Evolutionary conservation across 2,113 vertebrate species (phyloP).

Genomic region (Saguinus imperator): DNA sequence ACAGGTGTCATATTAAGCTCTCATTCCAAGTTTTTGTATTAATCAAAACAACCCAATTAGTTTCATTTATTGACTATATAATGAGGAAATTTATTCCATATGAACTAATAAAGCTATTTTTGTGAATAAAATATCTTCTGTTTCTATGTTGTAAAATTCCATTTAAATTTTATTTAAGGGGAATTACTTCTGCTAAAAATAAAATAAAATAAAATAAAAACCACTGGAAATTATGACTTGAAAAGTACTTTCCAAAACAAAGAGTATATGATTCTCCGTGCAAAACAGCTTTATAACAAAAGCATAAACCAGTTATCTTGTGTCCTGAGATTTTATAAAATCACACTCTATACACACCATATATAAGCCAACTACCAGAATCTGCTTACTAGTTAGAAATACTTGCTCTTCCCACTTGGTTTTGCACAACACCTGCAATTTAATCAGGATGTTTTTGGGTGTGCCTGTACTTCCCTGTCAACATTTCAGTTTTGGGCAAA

Average conservation of each 20-base stretch:
- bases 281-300: slow-evolving; percentile 12
- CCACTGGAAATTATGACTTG: neutral
- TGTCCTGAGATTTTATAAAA: neutral
- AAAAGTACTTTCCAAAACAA: slow-evolving; percentile 16
- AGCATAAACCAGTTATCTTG: neutral
- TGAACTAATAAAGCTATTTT: neutral
- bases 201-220: neutral
- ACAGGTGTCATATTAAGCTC: neutral
- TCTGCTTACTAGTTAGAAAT: slow-evolving; percentile 50
- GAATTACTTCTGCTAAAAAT: slow-evolving; percentile 5
- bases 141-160: neutral
- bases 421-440: slow-evolving; percentile 78
- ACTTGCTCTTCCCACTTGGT: slow-evolving; percentile 63
- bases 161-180: slow-evolving; percentile 35
- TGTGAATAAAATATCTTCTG: neutral
- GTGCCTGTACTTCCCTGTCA: slow-evolving; percentile 78
- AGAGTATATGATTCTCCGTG: neutral
- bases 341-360: neutral
- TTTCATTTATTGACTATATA: neutral
- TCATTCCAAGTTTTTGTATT: neutral
- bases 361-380: neutral
- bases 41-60: slow-evolving; percentile 32
- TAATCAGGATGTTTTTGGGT: slow-evolving; percentile 77
- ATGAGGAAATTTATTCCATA: neutral
- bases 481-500: slow-evolving; percentile 72